Conservation (phyloP, 1,140 invertebrate genomes). For the Lutraria rhynchaena region DNA sequence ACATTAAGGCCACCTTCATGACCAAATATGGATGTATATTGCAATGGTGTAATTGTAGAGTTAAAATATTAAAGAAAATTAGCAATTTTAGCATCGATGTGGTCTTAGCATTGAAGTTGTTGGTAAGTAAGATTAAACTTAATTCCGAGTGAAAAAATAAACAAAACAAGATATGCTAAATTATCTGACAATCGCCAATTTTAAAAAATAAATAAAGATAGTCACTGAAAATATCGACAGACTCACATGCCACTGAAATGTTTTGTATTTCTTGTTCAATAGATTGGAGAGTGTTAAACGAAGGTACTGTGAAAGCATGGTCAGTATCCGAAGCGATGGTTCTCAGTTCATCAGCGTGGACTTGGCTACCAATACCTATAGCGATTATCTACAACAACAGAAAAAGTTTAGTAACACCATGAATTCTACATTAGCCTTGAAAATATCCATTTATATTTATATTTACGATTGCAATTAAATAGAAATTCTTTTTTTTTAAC, state of each 20-base stretch:
- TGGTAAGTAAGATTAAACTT: not conserved
- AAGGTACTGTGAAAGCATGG: constrained; percentile 32
- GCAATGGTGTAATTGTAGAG: too few species aligned
- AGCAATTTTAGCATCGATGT: not conserved
- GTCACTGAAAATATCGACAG: not conserved
- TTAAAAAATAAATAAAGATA: not conserved
- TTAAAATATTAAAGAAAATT: too few species aligned
- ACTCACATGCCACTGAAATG: not conserved
- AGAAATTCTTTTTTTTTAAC: too few species aligned
- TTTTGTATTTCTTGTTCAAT: constrained; percentile 2
- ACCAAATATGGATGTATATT: too few species aligned
- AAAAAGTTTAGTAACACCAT: too few species aligned
- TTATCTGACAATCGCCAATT: not conserved
- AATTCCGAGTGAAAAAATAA: not conserved
- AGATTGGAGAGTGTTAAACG: not conserved
- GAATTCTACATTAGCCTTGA: too few species aligned
- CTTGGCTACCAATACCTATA: constrained; percentile 10
- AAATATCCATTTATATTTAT: too few species aligned
- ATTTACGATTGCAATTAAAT: too few species aligned
- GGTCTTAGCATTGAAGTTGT: not conserved
- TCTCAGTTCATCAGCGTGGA: not conserved
- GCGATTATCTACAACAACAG: constrained; percentile 4
- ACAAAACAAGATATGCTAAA: not conserved
- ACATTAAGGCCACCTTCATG: too few species aligned
- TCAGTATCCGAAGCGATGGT: constrained; percentile 1